A percentile compares a stretch with the other conserved stretches of the same genome.
These are phyloP conservation scores for Zelostemma sp. DNA, from an alignment of 1,140 invertebrate genomes.

Conservation along the genomic window DNA sequence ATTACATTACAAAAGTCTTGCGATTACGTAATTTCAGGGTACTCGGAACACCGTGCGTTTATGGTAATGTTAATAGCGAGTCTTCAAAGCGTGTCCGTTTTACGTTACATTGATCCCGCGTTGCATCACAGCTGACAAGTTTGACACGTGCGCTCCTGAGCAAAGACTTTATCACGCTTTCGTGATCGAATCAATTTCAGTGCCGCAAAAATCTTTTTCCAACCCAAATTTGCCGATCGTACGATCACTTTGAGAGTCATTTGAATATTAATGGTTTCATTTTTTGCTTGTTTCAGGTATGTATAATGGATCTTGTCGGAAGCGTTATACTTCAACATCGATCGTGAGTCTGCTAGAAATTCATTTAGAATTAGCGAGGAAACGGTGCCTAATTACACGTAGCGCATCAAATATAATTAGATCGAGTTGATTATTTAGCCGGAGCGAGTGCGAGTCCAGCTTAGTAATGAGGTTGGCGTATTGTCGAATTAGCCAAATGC, in stretches of 20 bases:
- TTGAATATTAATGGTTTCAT: conserved; percentile 41
- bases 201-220: conserved; percentile 44
- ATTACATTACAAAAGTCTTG: too few relatives aligned
- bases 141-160: conserved; percentile 44
- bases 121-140: conserved; percentile 40
- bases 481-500: conserved; percentile 4
- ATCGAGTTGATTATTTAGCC: not conserved
- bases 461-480: conserved; percentile 6
- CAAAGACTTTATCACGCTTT: conserved; percentile 49
- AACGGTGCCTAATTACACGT: not conserved
- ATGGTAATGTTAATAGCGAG: too few relatives aligned
- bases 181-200: conserved; percentile 51
- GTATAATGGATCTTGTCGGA: conserved; percentile 34
- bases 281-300: conserved; percentile 44
- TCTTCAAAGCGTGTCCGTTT: conserved; percentile 48
- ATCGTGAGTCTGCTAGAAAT: conserved; percentile 31
- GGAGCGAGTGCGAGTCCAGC: not conserved
- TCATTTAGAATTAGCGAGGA: not conserved
- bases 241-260: conserved; percentile 39
- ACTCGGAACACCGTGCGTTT: too few relatives aligned
- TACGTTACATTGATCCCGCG: conserved; percentile 46
- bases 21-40: too few relatives aligned
- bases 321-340: conserved; percentile 22
- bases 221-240: conserved; percentile 42
- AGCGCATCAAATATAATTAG: not conserved